Conservation (phyloP, 2,888 invertebrate species). For the Tiliacea citrago region DNA sequence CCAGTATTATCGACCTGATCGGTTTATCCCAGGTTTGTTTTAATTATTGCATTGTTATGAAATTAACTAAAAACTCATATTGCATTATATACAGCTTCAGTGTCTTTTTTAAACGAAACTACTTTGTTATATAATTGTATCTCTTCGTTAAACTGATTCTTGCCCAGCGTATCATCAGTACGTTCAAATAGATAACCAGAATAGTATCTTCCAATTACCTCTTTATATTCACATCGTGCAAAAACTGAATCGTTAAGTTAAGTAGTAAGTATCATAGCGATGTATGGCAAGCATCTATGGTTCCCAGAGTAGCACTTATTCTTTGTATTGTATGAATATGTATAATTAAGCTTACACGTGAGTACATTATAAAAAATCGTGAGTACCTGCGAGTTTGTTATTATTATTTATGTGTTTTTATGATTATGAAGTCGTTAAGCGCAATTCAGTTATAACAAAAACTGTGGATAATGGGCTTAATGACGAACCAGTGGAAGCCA, state of each 20-base stretch:
- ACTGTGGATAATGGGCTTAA: conserved; percentile 9
- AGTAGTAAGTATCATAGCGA: conserved; percentile 20
- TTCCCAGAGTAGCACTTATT: conserved; percentile 42
- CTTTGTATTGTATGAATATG: conserved; percentile 54
- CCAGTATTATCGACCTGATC: neutral
- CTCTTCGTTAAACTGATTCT: conserved; percentile 10
- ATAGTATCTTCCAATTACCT: conserved; percentile 33
- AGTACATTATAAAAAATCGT: conserved; percentile 53
- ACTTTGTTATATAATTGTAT: neutral
- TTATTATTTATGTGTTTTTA: conserved; percentile 30
- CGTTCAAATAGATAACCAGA: conserved; percentile 12
- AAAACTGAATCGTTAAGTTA: conserved; percentile 35
- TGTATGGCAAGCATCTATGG: conserved; percentile 24
- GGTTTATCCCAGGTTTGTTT: neutral
- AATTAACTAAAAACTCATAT: neutral
- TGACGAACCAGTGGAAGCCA: conserved; percentile 13
- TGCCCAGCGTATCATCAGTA: conserved; percentile 3
- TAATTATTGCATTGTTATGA: neutral
- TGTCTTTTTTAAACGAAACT: neutral
- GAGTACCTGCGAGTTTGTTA: conserved; percentile 30
- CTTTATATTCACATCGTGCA: conserved; percentile 52
- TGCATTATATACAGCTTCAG: neutral
- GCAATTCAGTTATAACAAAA: conserved; percentile 33
- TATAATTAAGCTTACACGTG: conserved; percentile 51
- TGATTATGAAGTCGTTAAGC: conserved; percentile 40